phyloP scores from a whole-genome alignment of 2,888 invertebrate species.

The Diarsia brunnea region DNA sequence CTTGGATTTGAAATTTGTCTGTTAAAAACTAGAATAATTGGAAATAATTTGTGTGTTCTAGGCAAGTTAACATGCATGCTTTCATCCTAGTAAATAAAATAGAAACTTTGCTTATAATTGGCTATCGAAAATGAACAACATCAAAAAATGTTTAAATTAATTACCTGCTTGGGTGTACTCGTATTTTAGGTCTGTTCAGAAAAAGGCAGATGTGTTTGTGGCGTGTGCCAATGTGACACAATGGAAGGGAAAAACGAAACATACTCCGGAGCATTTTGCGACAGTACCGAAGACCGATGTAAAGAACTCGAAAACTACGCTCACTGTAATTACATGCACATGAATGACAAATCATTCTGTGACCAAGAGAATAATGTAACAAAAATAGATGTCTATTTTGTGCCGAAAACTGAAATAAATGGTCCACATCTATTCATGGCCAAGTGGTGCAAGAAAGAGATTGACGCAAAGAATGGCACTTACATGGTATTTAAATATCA shows the following conservation, averaged over 20 bases:
- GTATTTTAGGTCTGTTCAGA: conserved; percentile 81
- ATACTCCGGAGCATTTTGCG: conserved; percentile 92
- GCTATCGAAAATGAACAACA: background rate
- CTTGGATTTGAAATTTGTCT: too few species aligned
- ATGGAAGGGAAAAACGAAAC: conserved; percentile 78
- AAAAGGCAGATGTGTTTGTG: conserved; percentile 93
- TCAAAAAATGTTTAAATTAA: background rate
- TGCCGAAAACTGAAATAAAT: conserved; percentile 76
- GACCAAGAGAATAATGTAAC: conserved; percentile 66
- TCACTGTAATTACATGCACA: conserved; percentile 86
- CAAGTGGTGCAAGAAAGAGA: conserved; percentile 74
- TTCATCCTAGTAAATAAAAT: background rate
- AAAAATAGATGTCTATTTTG: conserved; percentile 58
- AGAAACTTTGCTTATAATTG: background rate
- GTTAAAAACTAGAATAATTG: too few species aligned
- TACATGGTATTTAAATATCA: conserved; percentile 78
- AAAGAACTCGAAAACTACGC: conserved; percentile 93
- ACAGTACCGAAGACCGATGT: conserved; percentile 93
- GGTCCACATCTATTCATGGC: conserved; percentile 69
- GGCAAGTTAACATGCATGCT: background rate
- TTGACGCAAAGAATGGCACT: conserved; percentile 69
- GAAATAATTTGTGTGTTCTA: too few species aligned
- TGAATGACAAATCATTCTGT: conserved; percentile 66
- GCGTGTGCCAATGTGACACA: conserved; percentile 91
- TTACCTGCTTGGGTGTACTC: background rate